phyloP scores from a whole-genome alignment of 2,888 invertebrate species.

The Cephus runcator region DNA sequence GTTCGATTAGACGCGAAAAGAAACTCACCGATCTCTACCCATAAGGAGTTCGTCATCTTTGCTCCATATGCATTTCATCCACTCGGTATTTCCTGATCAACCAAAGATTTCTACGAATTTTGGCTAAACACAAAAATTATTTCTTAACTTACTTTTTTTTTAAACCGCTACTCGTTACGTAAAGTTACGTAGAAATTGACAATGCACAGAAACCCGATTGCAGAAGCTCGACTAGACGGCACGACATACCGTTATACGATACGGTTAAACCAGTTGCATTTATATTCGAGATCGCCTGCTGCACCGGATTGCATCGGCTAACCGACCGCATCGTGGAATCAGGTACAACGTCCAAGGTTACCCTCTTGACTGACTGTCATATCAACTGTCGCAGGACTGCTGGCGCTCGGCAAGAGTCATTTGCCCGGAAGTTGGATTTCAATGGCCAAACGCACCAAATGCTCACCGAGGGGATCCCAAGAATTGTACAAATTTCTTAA shows the following conservation, averaged over 20 bases:
- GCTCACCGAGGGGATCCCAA: neutral
- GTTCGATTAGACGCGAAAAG: neutral
- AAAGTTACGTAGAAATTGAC: neutral
- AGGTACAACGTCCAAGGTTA: conserved; percentile 19
- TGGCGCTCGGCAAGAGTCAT: neutral
- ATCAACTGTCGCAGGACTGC: neutral
- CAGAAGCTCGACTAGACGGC: neutral
- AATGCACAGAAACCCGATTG: neutral
- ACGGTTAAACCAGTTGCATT: neutral
- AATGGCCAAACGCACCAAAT: neutral
- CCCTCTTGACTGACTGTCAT: neutral
- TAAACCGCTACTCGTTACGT: neutral
- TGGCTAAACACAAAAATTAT: neutral
- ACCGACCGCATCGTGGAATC: conserved; percentile 9
- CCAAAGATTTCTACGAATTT: no score
- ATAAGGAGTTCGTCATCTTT: no score
- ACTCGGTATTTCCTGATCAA: no score
- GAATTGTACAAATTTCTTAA: neutral
- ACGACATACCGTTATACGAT: neutral
- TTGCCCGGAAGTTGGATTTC: neutral
- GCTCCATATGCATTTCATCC: no score
- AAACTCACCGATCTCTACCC: neutral
- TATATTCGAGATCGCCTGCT: conserved; percentile 2
- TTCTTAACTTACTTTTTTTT: neutral
- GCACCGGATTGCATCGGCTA: neutral